Conservation (phyloP, 2,888 invertebrate genomes). For the Seira musarum region DNA sequence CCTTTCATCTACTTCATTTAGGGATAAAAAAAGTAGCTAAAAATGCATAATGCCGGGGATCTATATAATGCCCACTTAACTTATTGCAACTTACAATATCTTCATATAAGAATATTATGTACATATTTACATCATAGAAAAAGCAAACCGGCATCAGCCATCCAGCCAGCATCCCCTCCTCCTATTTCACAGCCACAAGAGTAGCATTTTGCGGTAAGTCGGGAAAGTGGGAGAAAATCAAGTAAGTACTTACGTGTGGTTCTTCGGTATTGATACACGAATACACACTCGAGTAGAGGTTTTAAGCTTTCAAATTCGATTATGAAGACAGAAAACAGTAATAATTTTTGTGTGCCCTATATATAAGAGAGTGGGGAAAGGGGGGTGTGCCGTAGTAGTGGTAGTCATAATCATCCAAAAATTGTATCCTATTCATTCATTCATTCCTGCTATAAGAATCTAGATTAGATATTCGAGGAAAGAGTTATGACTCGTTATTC, state of each 20-base stretch:
- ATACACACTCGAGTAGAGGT: constrained; percentile 6
- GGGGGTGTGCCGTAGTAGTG: not conserved
- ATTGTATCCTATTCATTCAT: not conserved
- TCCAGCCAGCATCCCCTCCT: constrained; percentile 14
- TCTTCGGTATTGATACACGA: not conserved
- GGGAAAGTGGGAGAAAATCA: constrained; percentile 38
- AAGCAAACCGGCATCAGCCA: no score
- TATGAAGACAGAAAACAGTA: constrained; percentile 38
- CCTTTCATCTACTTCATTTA: not conserved
- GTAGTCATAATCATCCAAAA: not conserved
- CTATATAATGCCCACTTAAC: not conserved
- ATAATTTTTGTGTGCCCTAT: constrained; percentile 2
- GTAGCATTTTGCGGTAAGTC: constrained; percentile 46
- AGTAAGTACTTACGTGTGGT: constrained; percentile 16
- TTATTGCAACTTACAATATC: no score
- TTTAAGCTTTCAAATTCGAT: constrained; percentile 16
- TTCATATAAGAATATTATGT: no score
- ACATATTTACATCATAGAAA: no score
- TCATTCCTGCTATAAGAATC: constrained; percentile 15
- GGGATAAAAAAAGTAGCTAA: constrained; percentile 1
- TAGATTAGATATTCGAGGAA: constrained; percentile 28
- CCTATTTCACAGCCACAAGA: constrained; percentile 38
- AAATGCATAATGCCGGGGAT: not conserved
- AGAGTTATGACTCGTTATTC: constrained; percentile 67
- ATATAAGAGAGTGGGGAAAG: not conserved